Percentiles rank a stretch among this genome's conserved stretches.
phyloP scores from a whole-genome alignment of 2,113 vertebrate species.

The Grallaria varia region DNA sequence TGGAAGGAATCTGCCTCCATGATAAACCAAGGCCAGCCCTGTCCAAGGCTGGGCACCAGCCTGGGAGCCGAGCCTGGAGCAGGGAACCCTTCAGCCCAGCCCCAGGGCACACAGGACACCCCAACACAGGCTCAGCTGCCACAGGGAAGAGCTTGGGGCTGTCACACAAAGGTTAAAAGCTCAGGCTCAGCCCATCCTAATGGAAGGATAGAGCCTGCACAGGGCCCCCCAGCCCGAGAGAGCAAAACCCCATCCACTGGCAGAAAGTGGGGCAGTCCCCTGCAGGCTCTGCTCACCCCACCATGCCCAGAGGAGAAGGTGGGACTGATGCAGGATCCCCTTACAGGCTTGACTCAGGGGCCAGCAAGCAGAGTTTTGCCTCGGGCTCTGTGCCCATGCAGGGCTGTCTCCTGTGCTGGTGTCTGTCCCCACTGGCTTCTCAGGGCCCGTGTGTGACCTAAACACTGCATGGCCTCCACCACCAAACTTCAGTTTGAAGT shows the following conservation, averaged over 20 bases:
- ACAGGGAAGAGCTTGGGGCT: fast-evolving
- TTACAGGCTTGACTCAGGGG: not conserved
- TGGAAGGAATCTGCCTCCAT: not conserved
- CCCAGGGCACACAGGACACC: no score
- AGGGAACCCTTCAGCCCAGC: not conserved
- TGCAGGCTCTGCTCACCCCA: not conserved
- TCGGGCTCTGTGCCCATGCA: not conserved
- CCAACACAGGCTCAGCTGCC: not conserved
- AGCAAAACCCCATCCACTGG: not conserved
- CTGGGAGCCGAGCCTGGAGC: not conserved
- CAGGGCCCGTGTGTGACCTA: fast-evolving
- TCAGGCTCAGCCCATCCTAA: not conserved
- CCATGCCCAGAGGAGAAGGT: not conserved
- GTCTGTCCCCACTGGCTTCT: not conserved
- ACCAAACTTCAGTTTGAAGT: fast-evolving
- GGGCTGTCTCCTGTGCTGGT: not conserved
- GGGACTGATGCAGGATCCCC: not conserved
- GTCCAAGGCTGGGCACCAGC: not conserved
- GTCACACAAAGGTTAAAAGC: fast-evolving
- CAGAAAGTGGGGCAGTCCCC: not conserved
- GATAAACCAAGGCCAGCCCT: not conserved
- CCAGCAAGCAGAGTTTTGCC: not conserved
- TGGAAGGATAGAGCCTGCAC: not conserved
- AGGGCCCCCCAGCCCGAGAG: no score
- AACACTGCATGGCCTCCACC: not conserved